Conservation (phyloP, 2,888 invertebrate species). For the Scaptomyza caliginosa region DNA sequence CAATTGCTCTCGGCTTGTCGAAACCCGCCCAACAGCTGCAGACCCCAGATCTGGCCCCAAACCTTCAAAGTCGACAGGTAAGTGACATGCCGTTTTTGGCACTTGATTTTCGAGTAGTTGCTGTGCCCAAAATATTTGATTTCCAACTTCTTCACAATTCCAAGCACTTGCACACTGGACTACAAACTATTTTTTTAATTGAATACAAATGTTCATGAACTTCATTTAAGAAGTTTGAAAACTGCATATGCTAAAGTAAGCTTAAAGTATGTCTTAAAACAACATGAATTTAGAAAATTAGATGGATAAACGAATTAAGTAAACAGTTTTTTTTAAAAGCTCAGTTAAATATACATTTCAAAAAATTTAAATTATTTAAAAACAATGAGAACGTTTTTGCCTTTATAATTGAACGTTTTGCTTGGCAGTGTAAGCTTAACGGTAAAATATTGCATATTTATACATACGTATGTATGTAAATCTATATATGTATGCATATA, state of each 20-base stretch:
- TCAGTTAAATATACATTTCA: too few relatives aligned
- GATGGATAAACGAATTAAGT: too few relatives aligned
- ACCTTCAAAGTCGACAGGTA: conserved; percentile 47
- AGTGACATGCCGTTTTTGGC: conserved; percentile 58
- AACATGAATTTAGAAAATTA: too few relatives aligned
- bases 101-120: conserved; percentile 39
- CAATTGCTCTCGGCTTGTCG: conserved; percentile 8
- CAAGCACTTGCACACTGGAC: conserved; percentile 15
- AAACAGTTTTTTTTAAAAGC: too few relatives aligned
- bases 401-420: too few relatives aligned
- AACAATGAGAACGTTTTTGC: too few relatives aligned
- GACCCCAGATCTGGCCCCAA: conserved; percentile 19
- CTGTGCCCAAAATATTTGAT: conserved; percentile 20
- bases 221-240: too few relatives aligned
- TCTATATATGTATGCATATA: conserved; percentile 4
- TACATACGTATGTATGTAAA: background rate
- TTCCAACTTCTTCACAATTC: background rate
- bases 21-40: background rate
- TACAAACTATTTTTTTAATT: background rate
- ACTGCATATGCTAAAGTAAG: background rate
- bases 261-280: background rate
- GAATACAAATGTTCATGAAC: too few relatives aligned
- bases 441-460: background rate
- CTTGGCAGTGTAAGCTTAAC: conserved; percentile 20
- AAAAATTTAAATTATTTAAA: too few relatives aligned